These are phyloP conservation scores for Beroe forskalii DNA, from an alignment of 37 sponge, comb jelly and placozoan species.

Conservation along the genomic window DNA sequence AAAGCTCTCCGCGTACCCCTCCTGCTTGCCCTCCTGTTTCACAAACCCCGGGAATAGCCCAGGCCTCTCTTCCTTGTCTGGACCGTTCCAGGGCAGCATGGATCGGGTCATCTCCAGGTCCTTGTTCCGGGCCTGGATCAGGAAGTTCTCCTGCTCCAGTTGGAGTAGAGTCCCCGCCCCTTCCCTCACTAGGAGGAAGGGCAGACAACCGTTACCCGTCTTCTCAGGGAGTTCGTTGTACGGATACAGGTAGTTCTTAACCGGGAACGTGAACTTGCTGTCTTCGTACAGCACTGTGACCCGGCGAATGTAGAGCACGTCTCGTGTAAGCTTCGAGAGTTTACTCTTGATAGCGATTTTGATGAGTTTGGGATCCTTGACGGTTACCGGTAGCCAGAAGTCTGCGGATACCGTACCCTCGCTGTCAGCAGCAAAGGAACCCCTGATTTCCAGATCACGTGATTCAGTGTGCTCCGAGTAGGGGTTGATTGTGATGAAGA, in stretches of 20 bases:
- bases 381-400: not conserved
- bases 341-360: conserved; percentile 11
- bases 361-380: not conserved
- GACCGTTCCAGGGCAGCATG: conserved; percentile 1
- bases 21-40: not conserved
- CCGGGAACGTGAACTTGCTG: not conserved
- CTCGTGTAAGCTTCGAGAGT: not conserved
- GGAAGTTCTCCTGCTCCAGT: not conserved
- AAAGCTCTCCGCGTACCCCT: not conserved
- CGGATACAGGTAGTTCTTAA: conserved; percentile 21
- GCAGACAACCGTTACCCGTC: conserved; percentile 1
- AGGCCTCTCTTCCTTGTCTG: not conserved
- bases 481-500: conserved; percentile 43
- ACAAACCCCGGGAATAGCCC: not conserved
- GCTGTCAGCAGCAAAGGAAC: not conserved
- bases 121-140: not conserved
- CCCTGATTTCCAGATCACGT: not conserved
- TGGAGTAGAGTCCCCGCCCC: conserved; percentile 7
- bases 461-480: not conserved
- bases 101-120: conserved; percentile 17
- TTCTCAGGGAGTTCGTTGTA: not conserved
- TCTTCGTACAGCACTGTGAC: not conserved
- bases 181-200: not conserved
- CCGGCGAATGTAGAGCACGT: not conserved
- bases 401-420: conserved; percentile 6